Evolutionary conservation across 2,797 vertebrate genomes (phyloP).

Genomic region (Eupleurogrammus muticus): DNA sequence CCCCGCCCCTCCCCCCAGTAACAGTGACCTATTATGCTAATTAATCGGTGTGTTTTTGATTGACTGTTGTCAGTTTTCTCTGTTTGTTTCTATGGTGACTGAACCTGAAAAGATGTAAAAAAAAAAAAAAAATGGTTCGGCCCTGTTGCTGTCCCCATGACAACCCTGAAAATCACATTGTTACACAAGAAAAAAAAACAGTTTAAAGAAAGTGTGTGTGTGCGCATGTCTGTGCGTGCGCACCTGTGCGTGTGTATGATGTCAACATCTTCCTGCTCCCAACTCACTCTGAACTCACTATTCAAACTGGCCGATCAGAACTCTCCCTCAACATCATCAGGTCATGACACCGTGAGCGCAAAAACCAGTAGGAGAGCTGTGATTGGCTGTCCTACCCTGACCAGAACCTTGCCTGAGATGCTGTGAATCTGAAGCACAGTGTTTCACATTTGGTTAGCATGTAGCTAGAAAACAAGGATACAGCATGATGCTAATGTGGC

Average conservation of each 20-base stretch:
- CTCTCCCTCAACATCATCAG: slow-evolving; percentile 40
- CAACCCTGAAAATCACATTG: slow-evolving; percentile 50
- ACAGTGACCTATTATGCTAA: slow-evolving; percentile 85
- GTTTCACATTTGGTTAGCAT: slow-evolving; percentile 38
- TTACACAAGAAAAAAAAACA: slow-evolving; percentile 67
- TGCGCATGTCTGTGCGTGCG: slow-evolving; percentile 3
- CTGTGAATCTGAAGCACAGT: slow-evolving; percentile 46
- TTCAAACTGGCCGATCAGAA: slow-evolving; percentile 77
- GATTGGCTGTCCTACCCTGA: slow-evolving; percentile 6
- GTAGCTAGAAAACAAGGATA: slow-evolving; percentile 6
- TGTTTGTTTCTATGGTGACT: slow-evolving; percentile 69
- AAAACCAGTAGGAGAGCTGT: slow-evolving; percentile 2
- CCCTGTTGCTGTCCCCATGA: slow-evolving; percentile 61
- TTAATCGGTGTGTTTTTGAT: slow-evolving; percentile 84
- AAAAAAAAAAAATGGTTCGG: slow-evolving; percentile 64
- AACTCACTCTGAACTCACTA: slow-evolving; percentile 76
- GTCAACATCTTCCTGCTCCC: slow-evolving; percentile 75
- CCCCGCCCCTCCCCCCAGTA: slow-evolving; percentile 58
- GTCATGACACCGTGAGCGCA: slow-evolving; percentile 26
- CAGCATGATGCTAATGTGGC: slow-evolving; percentile 18
- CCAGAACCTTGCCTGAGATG: slow-evolving; percentile 3
- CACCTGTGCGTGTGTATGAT: slow-evolving; percentile 46
- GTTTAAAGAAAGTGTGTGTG: slow-evolving; percentile 43
- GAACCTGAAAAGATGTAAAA: slow-evolving; percentile 73
- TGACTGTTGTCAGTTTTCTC: slow-evolving; percentile 79